Evolutionary conservation across 2,797 vertebrate genomes (phyloP).

Genomic region (Allobates femoralis): DNA sequence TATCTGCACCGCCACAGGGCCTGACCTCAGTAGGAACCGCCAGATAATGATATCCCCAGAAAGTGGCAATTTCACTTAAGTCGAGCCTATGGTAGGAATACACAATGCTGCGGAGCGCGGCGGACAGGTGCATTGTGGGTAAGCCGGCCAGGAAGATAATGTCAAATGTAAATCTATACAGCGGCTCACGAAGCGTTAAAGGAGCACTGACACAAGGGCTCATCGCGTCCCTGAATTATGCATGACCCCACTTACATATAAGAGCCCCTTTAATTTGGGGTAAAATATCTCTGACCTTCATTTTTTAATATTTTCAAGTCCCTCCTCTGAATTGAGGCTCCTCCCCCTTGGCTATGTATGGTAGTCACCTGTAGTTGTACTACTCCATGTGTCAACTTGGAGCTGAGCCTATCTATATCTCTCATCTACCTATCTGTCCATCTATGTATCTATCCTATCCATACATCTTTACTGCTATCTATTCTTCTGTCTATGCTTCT

Average conservation of each 20-base stretch:
- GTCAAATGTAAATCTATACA: neutral
- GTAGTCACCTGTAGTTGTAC: too few relatives aligned
- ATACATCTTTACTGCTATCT: too few relatives aligned
- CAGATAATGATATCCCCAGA: conserved; percentile 45
- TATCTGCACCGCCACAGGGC: conserved; percentile 24
- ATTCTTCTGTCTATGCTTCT: too few relatives aligned
- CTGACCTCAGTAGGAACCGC: conserved; percentile 28
- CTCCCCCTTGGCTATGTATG: neutral
- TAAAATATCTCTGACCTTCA: neutral
- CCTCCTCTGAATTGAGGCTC: neutral
- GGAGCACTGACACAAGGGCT: neutral
- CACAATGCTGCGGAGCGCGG: neutral
- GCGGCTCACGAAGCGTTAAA: neutral
- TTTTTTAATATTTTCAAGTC: neutral
- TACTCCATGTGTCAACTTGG: too few relatives aligned
- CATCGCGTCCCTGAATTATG: neutral
- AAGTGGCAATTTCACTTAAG: conserved; percentile 17
- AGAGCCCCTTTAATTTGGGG: neutral
- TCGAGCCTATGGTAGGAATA: neutral
- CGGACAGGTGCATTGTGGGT: conserved; percentile 5
- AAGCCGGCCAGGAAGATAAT: neutral
- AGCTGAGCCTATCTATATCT: too few relatives aligned
- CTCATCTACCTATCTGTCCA: too few relatives aligned
- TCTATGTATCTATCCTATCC: too few relatives aligned
- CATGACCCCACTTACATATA: neutral